Conservation (phyloP, 2,113 vertebrate genomes). For the Campylomormyrus tamandua region DNA sequence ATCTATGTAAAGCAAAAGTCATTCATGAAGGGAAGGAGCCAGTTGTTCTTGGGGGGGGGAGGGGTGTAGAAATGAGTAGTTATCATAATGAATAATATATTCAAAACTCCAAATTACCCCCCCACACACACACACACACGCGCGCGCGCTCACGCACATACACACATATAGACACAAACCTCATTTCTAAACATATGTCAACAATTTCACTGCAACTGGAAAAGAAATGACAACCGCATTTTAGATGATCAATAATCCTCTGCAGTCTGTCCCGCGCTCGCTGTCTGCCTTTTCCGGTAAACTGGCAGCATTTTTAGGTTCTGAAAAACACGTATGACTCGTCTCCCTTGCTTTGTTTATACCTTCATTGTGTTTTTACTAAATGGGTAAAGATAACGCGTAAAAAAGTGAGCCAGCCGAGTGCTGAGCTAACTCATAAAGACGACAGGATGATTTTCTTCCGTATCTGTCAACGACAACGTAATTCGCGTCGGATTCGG, state of each 20-base stretch:
- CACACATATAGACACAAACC: not conserved
- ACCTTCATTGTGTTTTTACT: not conserved
- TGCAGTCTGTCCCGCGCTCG: not conserved
- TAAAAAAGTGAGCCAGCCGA: not conserved
- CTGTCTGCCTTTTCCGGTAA: not conserved
- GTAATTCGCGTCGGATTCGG: not conserved
- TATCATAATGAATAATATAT: not conserved
- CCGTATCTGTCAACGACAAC: not conserved
- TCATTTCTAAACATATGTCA: not conserved
- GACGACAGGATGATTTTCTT: not conserved
- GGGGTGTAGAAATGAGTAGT: not conserved
- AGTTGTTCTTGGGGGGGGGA: not conserved
- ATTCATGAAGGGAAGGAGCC: not conserved
- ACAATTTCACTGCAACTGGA: not conserved
- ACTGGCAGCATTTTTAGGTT: not conserved
- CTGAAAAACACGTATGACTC: not conserved
- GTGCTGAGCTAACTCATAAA: not conserved
- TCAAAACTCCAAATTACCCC: not conserved
- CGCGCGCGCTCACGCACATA: too few relatives aligned
- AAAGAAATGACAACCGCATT: not conserved
- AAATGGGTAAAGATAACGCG: not conserved
- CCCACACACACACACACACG: not conserved
- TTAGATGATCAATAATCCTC: not conserved
- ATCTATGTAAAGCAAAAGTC: not conserved
- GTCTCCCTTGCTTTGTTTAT: not conserved